phyloP scores from a whole-genome alignment of 1,140 invertebrate genomes.

The Leptinotarsa texana region DNA sequence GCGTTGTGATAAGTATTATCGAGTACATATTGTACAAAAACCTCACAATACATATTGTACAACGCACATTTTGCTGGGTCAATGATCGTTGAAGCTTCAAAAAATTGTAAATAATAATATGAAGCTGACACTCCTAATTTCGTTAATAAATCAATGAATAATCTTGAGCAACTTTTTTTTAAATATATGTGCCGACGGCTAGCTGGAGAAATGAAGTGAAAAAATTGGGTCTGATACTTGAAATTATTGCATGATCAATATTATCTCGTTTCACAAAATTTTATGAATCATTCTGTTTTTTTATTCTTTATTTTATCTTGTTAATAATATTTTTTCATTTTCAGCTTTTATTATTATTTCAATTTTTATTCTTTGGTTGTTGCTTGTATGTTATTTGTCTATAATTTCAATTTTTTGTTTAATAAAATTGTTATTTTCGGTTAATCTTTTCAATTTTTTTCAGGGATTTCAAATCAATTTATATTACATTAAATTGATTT shows the following conservation, averaged over 20 bases:
- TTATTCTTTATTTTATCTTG: no score
- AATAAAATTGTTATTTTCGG: no score
- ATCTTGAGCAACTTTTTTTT: slow-evolving; percentile 9
- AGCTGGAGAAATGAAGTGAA: not conserved
- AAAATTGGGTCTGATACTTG: not conserved
- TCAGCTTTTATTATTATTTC: no score
- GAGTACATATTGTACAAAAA: slow-evolving; percentile 11
- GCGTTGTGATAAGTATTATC: slow-evolving; percentile 15
- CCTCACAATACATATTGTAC: no score
- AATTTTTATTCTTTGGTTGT: no score
- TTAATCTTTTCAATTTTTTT: no score
- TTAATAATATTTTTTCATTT: no score
- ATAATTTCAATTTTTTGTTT: no score
- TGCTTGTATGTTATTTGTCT: no score
- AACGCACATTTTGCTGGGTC: not conserved
- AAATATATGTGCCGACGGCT: slow-evolving; percentile 1
- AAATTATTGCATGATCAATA: slow-evolving; percentile 12
- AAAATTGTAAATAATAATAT: slow-evolving; percentile 9
- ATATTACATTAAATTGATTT: no score
- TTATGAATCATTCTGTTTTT: not conserved
- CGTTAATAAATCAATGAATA: not conserved
- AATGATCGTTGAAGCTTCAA: not conserved
- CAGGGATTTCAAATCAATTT: no score
- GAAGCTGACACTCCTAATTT: slow-evolving; percentile 14
- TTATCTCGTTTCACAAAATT: not conserved